Evolutionary conservation across 2,888 invertebrate genomes (phyloP).

Genomic region (Acrobeloides nanus): DNA sequence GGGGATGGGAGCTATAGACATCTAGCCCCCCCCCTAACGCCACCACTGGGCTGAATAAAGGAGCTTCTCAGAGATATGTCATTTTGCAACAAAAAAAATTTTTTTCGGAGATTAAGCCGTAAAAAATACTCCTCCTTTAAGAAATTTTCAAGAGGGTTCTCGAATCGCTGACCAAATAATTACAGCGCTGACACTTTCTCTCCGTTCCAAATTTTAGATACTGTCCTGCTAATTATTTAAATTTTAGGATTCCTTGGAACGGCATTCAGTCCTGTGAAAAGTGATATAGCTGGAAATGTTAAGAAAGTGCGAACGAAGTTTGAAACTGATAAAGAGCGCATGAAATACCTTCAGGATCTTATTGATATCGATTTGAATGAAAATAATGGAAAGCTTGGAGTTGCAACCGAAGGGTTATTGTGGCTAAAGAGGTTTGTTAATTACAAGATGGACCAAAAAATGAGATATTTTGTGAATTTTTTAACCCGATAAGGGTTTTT

Average conservation of each 20-base stretch:
- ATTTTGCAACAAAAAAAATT: too few relatives aligned
- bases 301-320: conserved; percentile 38
- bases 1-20: too few relatives aligned
- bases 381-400: conserved; percentile 41
- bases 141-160: too few relatives aligned
- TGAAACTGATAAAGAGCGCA: conserved; percentile 29
- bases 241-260: conserved; percentile 34
- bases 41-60: too few relatives aligned
- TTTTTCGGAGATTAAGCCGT: too few relatives aligned
- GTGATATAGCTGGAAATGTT: conserved; percentile 49
- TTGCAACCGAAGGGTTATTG: conserved; percentile 48
- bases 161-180: too few relatives aligned
- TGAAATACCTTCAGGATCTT: conserved; percentile 34
- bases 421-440: conserved; percentile 48
- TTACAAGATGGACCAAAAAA: not conserved
- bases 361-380: conserved; percentile 44
- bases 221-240: conserved; percentile 1
- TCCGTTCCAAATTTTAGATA: not conserved
- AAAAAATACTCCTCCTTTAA: too few relatives aligned
- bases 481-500: conserved; percentile 4
- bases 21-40: too few relatives aligned
- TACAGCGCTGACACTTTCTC: too few relatives aligned
- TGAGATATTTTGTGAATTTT: conserved; percentile 1
- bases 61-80: too few relatives aligned
- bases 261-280: conserved; percentile 35